Evolutionary conservation across 2,888 invertebrate genomes (phyloP), one percentile per base, ranked within the genome.

Genomic region (Pachycephus smyrnensis): DNA sequence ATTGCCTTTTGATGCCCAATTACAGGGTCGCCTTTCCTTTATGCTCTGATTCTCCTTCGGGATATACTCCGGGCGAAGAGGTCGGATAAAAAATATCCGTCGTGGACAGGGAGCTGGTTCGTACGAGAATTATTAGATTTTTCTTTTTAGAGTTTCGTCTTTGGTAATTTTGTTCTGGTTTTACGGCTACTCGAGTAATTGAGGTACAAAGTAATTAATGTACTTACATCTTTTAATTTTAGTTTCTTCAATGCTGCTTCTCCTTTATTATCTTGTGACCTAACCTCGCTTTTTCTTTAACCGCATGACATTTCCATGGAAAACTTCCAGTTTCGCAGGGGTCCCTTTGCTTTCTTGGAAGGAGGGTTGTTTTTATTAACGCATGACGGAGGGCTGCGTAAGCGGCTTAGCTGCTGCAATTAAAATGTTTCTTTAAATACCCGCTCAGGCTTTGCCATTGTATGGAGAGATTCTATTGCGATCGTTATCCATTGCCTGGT

Each of bases 351-450:
- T 82, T 84, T 82, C 82, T 55, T 71, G 77, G 71, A 23, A 33
- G 32, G 76, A 76, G 75, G 81, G 81, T 84, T 87, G 87, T 85
- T 87, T 87, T 86, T 86, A 88, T 88, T 86, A 88, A 87, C 86
- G 88, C 86, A 85, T 81, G 82, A 84, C 73, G 80, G 78, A 83
- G 82, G 82, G 78, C 84, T 81, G 81, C 81, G 84, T 90, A 90
- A 90, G 90, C 90, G 78, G 89, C 90, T 90, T 90, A 90, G 82
- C 84, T 84, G 77, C 86, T 86, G 90, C 90, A 90, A 90, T 90
- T 90, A 89, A 90, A 90, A 90, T 89, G 86, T 88, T 90, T 88
- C 86, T 88, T 90, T 88, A 89, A 90, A 90, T 90, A 88, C 87
- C 83, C 81, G 81, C 55, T 9, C 55, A 23, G 23, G 55, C 55